Conservation (phyloP, 1,140 invertebrate genomes). For the Coelopa frigida region DNA sequence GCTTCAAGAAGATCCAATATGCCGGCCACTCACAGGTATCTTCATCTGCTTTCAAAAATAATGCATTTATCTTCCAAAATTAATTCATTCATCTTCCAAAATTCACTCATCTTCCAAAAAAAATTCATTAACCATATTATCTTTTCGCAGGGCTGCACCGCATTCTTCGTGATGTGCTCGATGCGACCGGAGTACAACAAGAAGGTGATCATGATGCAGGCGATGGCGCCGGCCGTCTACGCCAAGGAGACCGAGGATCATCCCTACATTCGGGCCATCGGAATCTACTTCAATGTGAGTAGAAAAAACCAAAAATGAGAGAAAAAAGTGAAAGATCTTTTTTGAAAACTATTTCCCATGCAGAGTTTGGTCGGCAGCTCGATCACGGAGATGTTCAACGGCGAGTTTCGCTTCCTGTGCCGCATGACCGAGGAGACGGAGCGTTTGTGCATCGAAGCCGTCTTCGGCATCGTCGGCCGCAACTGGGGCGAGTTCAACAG, state of each 20-base stretch:
- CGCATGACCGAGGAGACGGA: conserved; percentile 43
- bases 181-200: conserved; percentile 61
- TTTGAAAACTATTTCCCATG: not conserved
- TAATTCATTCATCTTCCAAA: not conserved
- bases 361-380: conserved; percentile 39
- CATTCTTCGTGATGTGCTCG: conserved; percentile 55
- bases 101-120: not conserved
- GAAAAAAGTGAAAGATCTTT: not conserved
- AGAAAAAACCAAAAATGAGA: not conserved
- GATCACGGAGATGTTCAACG: conserved; percentile 41
- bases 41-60: not conserved
- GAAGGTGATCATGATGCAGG: conserved; percentile 53
- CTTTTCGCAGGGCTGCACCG: conserved; percentile 47
- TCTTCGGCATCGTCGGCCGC: conserved; percentile 39
- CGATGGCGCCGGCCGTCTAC: conserved; percentile 55
- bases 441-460: conserved; percentile 36
- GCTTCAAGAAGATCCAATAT: conserved; percentile 44
- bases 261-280: conserved; percentile 36
- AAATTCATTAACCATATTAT: not conserved
- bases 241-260: conserved; percentile 41
- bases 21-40: conserved; percentile 47
- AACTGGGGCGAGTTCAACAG: conserved; percentile 41
- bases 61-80: not conserved
- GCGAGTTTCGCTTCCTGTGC: conserved; percentile 37
- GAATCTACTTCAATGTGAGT: conserved; percentile 39